A percentile compares a stretch with the other conserved stretches of the same genome.
phyloP scores from a whole-genome alignment of 2,888 invertebrate species.

The Amiota mariae region DNA sequence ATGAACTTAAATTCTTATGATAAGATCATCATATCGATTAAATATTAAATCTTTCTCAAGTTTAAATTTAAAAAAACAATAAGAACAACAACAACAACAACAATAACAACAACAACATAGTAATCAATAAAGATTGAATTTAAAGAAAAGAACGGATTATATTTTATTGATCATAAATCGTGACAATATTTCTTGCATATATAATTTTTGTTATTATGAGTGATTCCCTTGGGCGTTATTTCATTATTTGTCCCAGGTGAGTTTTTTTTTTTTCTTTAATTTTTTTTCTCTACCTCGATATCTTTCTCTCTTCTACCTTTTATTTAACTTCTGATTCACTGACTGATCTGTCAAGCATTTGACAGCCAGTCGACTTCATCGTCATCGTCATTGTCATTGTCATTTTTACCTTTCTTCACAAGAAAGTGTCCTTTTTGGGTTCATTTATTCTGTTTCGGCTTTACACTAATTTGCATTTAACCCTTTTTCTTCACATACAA shows the following conservation, averaged over 20 bases:
- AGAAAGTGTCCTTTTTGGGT: neutral
- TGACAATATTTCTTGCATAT: no score
- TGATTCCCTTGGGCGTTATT: no score
- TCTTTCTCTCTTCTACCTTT: neutral
- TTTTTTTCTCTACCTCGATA: no score
- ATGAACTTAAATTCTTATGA: no score
- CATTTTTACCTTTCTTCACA: neutral
- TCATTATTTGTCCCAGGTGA: neutral
- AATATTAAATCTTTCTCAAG: no score
- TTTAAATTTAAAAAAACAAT: constrained; percentile 15
- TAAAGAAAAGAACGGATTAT: neutral
- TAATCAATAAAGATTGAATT: no score
- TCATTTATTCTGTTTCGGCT: neutral
- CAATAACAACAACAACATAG: neutral
- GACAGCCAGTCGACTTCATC: neutral
- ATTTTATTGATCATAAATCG: neutral
- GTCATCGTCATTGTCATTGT: neutral
- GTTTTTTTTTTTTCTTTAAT: neutral
- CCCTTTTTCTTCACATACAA: neutral
- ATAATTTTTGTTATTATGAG: no score
- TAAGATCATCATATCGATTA: no score
- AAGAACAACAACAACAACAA: neutral
- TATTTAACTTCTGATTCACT: neutral
- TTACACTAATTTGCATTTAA: constrained; percentile 24
- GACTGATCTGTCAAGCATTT: constrained; percentile 26